Base-by-base conservation (phyloP, 2,888 invertebrate genomes). In the Subacronicta megacephala region DNA sequence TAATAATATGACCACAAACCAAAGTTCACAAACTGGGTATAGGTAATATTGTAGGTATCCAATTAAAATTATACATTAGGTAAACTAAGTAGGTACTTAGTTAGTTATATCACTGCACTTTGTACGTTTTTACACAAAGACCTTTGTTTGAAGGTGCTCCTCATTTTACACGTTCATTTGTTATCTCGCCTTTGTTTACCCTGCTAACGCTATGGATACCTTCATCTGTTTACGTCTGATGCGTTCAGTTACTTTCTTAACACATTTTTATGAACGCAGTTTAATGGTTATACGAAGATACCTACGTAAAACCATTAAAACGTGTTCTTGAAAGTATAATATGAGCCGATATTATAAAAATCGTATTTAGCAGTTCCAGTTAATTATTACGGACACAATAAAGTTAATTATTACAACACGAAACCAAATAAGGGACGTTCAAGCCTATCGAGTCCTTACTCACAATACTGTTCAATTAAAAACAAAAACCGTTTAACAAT, bases 401-500 rank as follows among this genome's bases (percentile, higher is more conserved):
- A 69, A 63, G 45, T 23, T 40, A 45, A 16, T n/a, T n/a, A n/a
- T n/a, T 29, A 37, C 37, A 50, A 45, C 45, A 43, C 49, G 49
- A 54, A 64, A 20, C 56, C 51, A 51, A 61, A 63, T 56, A 54
- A 72, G 58, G 58, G 62, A 63, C 73, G 54, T 68, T 66, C 45
- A 59, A 54, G 53, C 67, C 60, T 64, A 69, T 66, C 60, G 62
- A 41, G 29, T 59, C 43, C 44, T 55, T 50, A 62, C 62, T 65
- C 71, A 61, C 66, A 73, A 72, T 75, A 75, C 67, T 71, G 74
- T 82, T 81, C 82, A 83, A 88, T 88, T 82, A 79, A 80, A 87
- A 87, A 88, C 88, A 85, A 86, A 83, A 87, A 85, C 83, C 85
- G 81, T 85, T 85, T 78, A 89, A 84, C 88, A 86, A 88, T 81